phyloP scores from a whole-genome alignment of 2,888 invertebrate species.

The Ophonus ardosiacus region DNA sequence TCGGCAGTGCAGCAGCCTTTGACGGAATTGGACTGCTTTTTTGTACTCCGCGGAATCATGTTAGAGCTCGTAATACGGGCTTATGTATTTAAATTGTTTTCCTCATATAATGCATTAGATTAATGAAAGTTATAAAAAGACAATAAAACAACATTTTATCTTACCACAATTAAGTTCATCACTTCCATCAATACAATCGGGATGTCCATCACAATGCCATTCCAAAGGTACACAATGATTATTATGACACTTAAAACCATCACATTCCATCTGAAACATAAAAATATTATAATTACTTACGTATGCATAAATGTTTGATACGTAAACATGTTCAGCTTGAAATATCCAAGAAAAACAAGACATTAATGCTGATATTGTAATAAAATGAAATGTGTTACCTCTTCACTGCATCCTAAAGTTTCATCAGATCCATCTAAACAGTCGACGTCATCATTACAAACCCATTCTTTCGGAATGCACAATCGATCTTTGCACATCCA shows the following conservation, averaged over 20 bases:
- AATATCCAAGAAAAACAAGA: too few species aligned
- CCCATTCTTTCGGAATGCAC: slow-evolving; percentile 71
- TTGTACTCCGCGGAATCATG: too few species aligned
- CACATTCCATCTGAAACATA: slow-evolving; percentile 74
- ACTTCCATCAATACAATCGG: slow-evolving; percentile 79
- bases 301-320: too few species aligned
- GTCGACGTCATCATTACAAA: slow-evolving; percentile 74
- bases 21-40: too few species aligned
- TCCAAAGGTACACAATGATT: slow-evolving; percentile 77
- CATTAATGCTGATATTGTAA: background rate
- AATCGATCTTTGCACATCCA: slow-evolving; percentile 67
- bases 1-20: too few species aligned
- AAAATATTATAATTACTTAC: slow-evolving; percentile 5
- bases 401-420: slow-evolving; percentile 73
- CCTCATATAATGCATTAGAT: too few species aligned
- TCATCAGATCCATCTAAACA: slow-evolving; percentile 75
- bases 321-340: too few species aligned
- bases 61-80: too few species aligned
- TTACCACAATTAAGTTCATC: slow-evolving; percentile 79
- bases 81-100: too few species aligned
- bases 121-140: too few species aligned
- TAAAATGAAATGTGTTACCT: slow-evolving; percentile 66
- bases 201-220: slow-evolving; percentile 79
- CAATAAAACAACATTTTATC: too few species aligned
- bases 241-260: slow-evolving; percentile 81